Conservation (phyloP, 2,113 vertebrate genomes). For the Nothocercus julius region DNA sequence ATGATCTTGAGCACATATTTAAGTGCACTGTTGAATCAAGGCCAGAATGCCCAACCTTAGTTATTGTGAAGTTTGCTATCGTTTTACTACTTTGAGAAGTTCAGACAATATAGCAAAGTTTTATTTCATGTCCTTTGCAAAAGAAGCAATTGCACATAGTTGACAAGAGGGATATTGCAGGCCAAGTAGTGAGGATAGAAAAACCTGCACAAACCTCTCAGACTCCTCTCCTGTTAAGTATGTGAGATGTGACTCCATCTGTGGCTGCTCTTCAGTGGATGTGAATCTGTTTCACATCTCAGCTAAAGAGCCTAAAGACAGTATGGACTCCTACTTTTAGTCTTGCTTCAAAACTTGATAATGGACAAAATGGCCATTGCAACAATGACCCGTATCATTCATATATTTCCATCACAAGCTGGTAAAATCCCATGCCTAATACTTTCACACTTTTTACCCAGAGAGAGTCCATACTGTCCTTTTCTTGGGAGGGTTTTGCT, state of each 20-base stretch:
- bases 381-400: background rate
- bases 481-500: background rate
- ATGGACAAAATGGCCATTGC: background rate
- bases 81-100: slow-evolving; percentile 54
- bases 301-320: background rate
- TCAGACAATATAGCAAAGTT: slow-evolving; percentile 50
- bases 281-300: slow-evolving; percentile 7
- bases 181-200: slow-evolving; percentile 35
- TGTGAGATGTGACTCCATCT: slow-evolving; percentile 1
- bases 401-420: background rate
- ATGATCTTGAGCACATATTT: slow-evolving; percentile 59
- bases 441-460: background rate
- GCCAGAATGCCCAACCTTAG: slow-evolving; percentile 45
- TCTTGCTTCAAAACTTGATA: background rate
- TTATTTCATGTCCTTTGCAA: slow-evolving; percentile 50
- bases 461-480: background rate
- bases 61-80: slow-evolving; percentile 50
- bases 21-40: slow-evolving; percentile 58
- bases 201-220: slow-evolving; percentile 46
- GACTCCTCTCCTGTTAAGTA: background rate
- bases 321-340: background rate
- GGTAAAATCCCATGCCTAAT: background rate
- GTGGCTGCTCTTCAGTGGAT: background rate
- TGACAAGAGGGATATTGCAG: slow-evolving; percentile 37
- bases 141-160: slow-evolving; percentile 7